phyloP scores from a whole-genome alignment of 2,888 invertebrate species.

The Hybos culiciformis region DNA sequence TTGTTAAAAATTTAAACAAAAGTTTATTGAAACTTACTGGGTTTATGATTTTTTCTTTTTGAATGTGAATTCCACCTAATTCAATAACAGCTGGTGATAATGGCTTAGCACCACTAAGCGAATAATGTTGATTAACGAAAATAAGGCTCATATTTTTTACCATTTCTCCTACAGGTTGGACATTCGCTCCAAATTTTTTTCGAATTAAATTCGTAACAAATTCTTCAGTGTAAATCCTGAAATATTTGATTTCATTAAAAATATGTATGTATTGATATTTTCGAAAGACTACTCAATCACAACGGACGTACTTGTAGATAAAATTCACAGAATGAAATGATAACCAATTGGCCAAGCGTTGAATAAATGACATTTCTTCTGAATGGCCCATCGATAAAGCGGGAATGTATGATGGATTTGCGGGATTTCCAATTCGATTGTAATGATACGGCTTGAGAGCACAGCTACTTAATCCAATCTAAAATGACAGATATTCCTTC shows the following conservation, averaged over 20 bases:
- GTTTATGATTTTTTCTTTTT: slow-evolving; percentile 12
- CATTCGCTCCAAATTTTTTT: slow-evolving; percentile 32
- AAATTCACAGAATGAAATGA: slow-evolving; percentile 19
- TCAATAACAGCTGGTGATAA: slow-evolving; percentile 39
- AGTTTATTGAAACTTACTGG: not conserved
- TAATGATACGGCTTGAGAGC: slow-evolving; percentile 46
- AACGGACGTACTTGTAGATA: slow-evolving; percentile 18
- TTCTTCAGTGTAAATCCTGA: slow-evolving; percentile 13
- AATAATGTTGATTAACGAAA: slow-evolving; percentile 41
- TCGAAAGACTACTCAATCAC: not conserved
- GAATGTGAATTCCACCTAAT: slow-evolving; percentile 41
- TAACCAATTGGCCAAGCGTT: slow-evolving; percentile 36
- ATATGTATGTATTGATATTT: slow-evolving; percentile 17
- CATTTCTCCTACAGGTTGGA: slow-evolving; percentile 38
- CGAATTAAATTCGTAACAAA: slow-evolving; percentile 28
- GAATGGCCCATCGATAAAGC: slow-evolving; percentile 37
- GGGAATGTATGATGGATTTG: slow-evolving; percentile 41
- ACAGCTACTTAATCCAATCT: slow-evolving; percentile 42
- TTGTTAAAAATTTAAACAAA: not conserved
- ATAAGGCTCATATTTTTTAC: slow-evolving; percentile 32
- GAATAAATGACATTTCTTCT: slow-evolving; percentile 30
- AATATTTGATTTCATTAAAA: slow-evolving; percentile 10
- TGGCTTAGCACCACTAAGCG: slow-evolving; percentile 38
- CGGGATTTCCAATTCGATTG: slow-evolving; percentile 39
- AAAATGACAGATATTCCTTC: not conserved